Conservation (phyloP, 1,140 invertebrate genomes). For the Gyrodactylus salaris region DNA sequence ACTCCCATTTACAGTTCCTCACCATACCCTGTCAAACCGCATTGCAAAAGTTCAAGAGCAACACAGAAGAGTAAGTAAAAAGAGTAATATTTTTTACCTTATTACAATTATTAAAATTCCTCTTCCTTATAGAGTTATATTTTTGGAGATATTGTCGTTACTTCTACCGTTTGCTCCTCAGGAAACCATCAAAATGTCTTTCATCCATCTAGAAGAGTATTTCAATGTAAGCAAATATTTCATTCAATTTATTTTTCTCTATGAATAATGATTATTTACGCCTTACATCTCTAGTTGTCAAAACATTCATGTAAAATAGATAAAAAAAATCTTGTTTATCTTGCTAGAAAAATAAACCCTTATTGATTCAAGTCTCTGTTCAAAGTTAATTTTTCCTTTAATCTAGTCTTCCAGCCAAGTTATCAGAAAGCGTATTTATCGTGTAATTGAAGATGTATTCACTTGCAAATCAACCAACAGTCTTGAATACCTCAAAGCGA, state of each 20-base stretch:
- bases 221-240: not conserved
- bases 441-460: not conserved
- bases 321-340: too few relatives aligned
- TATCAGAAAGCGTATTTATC: not conserved
- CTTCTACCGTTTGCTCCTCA: not conserved
- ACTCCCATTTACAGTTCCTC: not conserved
- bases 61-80: not conserved
- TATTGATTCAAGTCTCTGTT: too few relatives aligned
- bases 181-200: not conserved
- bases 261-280: too few relatives aligned
- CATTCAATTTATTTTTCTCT: too few relatives aligned
- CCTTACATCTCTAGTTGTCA: too few relatives aligned
- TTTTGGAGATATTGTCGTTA: not conserved
- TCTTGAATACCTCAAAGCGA: not conserved
- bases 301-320: too few relatives aligned
- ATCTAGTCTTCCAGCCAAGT: not conserved
- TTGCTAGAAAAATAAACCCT: too few relatives aligned
- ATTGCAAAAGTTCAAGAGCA: not conserved
- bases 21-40: not conserved
- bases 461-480: not conserved
- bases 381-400: too few relatives aligned
- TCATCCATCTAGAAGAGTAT: not conserved
- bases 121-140: not conserved
- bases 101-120: not conserved
- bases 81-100: not conserved